Base-by-base conservation (phyloP, 2,888 invertebrate genomes). In the Dryomyza anilis region DNA sequence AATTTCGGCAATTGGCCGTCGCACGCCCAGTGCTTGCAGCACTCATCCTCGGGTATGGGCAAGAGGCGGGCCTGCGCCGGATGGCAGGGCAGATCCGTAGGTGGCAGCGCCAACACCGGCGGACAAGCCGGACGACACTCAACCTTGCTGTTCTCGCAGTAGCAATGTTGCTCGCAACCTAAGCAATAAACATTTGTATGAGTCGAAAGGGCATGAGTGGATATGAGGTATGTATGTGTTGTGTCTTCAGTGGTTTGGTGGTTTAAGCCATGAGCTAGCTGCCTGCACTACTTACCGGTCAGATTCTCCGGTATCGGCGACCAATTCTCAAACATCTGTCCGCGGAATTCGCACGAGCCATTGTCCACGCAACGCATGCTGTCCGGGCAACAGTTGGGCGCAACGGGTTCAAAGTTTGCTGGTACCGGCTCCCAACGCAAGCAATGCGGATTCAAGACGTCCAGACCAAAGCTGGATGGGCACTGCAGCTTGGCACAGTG, bases 341-440 rank as follows among this genome's bases (percentile, higher is more conserved):
- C 93, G 69, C 90, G 88, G 75, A 91, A 91, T 60, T 86, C 84
- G 76, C 95, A 95, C 0, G 93, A 92, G 1, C 94, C 94, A 77
- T 94, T 94, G 78, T 90, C 90, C 65, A 90, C 86, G 72, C 94
- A 95, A 36, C 87, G 86, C 67, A 94, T 89, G 67, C 91, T 86
- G 71, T 93, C 87, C 0, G 94, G 93, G 76, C 94, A 95, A 80
- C 94, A 95, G 73, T 89, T 88, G 0, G 94, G 94, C 0, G 92
- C 89, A 43, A 86, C 85, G 0, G 93, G 89, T 1, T 85, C 84
- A 69, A 91, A 90, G 75, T 89, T 85, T 0, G 89, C 87, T 0
- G 93, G 93, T 23, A 89, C 89, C 0, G 92, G 90, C 67, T 94
- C 94, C 95, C 95, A 95, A 70, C 91, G 88, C 8, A 95, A 85